Conservation (phyloP, 1,140 invertebrate genomes). For the Anagrus nilaparvatae region DNA sequence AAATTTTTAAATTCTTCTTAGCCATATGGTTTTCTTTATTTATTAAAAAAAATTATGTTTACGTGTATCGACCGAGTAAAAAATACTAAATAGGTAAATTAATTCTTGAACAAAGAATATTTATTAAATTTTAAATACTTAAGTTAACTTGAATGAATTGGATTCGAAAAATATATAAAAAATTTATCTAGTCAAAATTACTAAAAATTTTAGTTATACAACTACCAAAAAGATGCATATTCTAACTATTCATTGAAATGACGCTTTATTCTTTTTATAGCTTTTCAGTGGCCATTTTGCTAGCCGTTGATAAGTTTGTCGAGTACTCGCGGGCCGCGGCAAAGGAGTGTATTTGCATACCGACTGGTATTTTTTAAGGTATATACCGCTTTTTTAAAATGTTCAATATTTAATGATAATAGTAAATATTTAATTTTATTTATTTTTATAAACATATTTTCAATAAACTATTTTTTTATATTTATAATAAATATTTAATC, state of each 20-base stretch:
- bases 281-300: slow-evolving; percentile 41
- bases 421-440: slow-evolving; percentile 1
- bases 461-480: not conserved
- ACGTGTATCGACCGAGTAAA: slow-evolving; percentile 38
- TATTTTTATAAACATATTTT: slow-evolving; percentile 1
- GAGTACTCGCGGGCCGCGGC: no score
- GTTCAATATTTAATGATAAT: slow-evolving; percentile 16
- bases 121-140: slow-evolving; percentile 4
- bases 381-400: slow-evolving; percentile 18
- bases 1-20: no score
- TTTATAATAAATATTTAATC: slow-evolving; percentile 3
- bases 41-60: no score
- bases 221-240: slow-evolving; percentile 14
- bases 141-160: not conserved
- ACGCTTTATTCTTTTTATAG: no score
- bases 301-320: slow-evolving; percentile 42
- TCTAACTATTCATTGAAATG: no score
- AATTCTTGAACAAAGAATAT: slow-evolving; percentile 12
- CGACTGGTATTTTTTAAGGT: slow-evolving; percentile 34
- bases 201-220: slow-evolving; percentile 6
- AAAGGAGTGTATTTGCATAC: slow-evolving; percentile 36
- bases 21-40: no score
- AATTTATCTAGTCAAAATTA: slow-evolving; percentile 2
- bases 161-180: not conserved
- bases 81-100: slow-evolving; percentile 13